Percentiles rank a stretch among this genome's conserved stretches.
phyloP scores from a whole-genome alignment of 2,888 invertebrate genomes.

The Ferrisia virgata region DNA sequence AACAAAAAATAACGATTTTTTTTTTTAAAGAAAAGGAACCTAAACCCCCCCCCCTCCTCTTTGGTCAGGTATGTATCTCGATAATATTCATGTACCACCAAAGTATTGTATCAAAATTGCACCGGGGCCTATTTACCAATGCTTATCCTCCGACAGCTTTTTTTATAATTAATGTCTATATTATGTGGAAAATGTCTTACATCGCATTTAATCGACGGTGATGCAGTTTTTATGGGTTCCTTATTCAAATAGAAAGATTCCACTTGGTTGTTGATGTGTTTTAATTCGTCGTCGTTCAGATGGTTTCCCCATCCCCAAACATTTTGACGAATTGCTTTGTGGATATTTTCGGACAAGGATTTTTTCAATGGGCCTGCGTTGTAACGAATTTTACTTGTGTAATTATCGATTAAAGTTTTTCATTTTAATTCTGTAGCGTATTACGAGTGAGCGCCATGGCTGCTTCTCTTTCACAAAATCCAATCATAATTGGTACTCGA shows the following conservation, averaged over 20 bases:
- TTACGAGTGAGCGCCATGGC: neutral
- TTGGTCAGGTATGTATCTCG: no score
- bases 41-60: no score
- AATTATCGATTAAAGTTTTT: neutral
- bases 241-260: neutral
- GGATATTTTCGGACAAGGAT: neutral
- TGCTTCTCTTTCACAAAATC: constrained; percentile 28
- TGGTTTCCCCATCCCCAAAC: neutral
- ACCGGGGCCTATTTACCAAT: no score
- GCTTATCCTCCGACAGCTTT: no score
- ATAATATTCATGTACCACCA: no score
- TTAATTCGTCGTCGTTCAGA: neutral
- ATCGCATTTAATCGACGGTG: neutral
- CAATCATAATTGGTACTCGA: neutral
- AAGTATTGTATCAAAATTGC: no score
- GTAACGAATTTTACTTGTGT: neutral
- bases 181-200: neutral
- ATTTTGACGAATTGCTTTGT: neutral
- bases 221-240: neutral
- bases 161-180: no score
- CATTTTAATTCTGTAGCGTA: neutral
- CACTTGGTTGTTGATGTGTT: neutral
- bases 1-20: no score
- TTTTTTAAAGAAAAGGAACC: no score
- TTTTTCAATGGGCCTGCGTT: neutral